Conservation (phyloP, 2,797 vertebrate genomes). For the Cyprinella venusta region DNA sequence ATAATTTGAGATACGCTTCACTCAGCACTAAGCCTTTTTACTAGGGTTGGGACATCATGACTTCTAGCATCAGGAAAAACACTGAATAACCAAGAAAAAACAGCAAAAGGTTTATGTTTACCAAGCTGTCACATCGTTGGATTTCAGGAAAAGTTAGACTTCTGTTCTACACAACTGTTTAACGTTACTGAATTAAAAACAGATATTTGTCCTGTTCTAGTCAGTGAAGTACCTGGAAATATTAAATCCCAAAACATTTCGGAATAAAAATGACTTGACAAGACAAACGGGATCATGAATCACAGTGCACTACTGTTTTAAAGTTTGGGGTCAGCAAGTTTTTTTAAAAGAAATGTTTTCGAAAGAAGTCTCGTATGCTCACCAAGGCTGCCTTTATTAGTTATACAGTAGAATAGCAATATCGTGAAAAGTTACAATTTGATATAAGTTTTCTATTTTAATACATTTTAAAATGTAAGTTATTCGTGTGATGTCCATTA, state of each 20-base stretch:
- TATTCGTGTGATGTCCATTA: neutral
- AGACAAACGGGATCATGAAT: neutral
- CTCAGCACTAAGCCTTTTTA: constrained; percentile 20
- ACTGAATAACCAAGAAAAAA: constrained; percentile 38
- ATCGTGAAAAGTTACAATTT: neutral
- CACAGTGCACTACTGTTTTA: neutral
- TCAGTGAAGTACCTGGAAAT: neutral
- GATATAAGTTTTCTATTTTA: neutral
- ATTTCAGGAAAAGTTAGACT: neutral
- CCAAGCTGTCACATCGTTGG: neutral
- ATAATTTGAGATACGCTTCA: constrained; percentile 27
- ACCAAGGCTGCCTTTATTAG: neutral
- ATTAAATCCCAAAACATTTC: constrained; percentile 7
- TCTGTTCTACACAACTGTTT: constrained; percentile 5
- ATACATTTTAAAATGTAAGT: neutral
- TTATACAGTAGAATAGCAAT: neutral
- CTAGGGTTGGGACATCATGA: neutral
- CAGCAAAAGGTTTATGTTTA: constrained; percentile 42
- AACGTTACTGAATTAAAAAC: neutral
- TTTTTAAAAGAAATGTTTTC: neutral
- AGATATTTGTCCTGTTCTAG: neutral
- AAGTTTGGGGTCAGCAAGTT: neutral
- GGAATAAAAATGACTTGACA: neutral
- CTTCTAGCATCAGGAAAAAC: neutral
- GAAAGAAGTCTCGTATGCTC: neutral